These are phyloP conservation scores for Macrosteles quadrilineatus DNA, from an alignment of 1,140 invertebrate genomes.

Conservation along the genomic window DNA sequence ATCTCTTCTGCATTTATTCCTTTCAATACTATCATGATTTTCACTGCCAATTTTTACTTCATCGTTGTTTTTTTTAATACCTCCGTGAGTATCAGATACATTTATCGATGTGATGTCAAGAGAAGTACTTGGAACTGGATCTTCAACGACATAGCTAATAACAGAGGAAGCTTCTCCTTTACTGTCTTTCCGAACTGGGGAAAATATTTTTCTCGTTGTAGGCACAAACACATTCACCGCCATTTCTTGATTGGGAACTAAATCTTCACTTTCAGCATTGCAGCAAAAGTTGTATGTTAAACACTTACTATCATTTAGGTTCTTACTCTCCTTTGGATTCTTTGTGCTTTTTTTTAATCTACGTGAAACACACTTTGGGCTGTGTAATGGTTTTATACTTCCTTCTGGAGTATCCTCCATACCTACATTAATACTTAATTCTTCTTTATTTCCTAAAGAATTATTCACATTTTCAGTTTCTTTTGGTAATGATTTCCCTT, in stretches of 20 bases:
- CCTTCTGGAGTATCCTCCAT: background rate
- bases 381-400: slow-evolving; percentile 9
- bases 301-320: slow-evolving; percentile 21
- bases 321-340: background rate
- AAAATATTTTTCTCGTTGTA: slow-evolving; percentile 75
- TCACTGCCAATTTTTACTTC: slow-evolving; percentile 17
- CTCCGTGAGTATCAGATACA: too few species aligned
- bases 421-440: slow-evolving; percentile 37
- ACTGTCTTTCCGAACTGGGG: slow-evolving; percentile 61
- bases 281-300: slow-evolving; percentile 33
- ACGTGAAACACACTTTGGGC: slow-evolving; percentile 7
- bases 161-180: slow-evolving; percentile 51
- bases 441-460: slow-evolving; percentile 34
- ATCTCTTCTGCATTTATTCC: background rate
- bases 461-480: too few species aligned
- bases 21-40: background rate
- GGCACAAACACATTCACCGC: slow-evolving; percentile 65
- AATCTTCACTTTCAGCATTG: slow-evolving; percentile 30
- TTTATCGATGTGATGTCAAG: background rate
- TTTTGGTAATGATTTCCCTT: too few species aligned
- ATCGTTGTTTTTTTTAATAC: slow-evolving; percentile 15
- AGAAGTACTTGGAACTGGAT: slow-evolving; percentile 30
- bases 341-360: background rate
- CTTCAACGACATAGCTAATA: slow-evolving; percentile 39
- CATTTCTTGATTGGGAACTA: slow-evolving; percentile 40